Base-by-base conservation (phyloP, 2,888 invertebrate species). In the Hydropsyche betteni region DNA sequence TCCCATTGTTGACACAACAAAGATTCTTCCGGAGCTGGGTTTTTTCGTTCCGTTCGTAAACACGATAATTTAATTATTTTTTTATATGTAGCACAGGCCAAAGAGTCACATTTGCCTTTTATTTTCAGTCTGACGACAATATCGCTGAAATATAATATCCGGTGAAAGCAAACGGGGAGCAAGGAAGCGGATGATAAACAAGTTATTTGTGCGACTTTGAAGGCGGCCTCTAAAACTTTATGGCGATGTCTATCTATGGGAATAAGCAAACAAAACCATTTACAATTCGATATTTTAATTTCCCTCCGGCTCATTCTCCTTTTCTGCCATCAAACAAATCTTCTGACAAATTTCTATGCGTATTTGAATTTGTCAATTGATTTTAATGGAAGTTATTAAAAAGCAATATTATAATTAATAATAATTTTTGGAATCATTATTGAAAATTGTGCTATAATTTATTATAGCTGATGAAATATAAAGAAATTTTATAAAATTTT, bases 61-160 rank as follows among this genome's bases (percentile, higher is more conserved):
- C 58, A 58, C 58, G 58, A 16, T 24, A 58, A 58, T 58, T 58
- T 58, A 58, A 58, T 58, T 58, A 58, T 58, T 58, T 58, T 58
- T 58, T 58, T 58, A 4, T 24, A 58, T 58, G 24, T 3, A 16
- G 24, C 24, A 8, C 16, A 53, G 16, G 8, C 14, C 58, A 3
- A 55, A 55, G 55, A 16, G 12, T 14, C 55, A 55, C 55, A 16
- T 55, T n/a, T 1, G 8, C 55, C 55, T 16, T 53, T 55, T 55
- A 55, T 55, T 36, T 34, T 7, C 64, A n/a, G 36, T 36, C 44
- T 44, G 36, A 64, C 64, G 34, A 64, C 64, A 64, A 64, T 64
- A 64, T 64, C 64, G 64, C n/a, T 64, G 64, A 64, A 64, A 64
- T 64, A 64, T 64, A 64, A 64, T 64, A 64, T 64, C 64, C 64